These are phyloP conservation scores for Anguilla anguilla DNA, from an alignment of 2,797 vertebrate species.

Conservation along the genomic window DNA sequence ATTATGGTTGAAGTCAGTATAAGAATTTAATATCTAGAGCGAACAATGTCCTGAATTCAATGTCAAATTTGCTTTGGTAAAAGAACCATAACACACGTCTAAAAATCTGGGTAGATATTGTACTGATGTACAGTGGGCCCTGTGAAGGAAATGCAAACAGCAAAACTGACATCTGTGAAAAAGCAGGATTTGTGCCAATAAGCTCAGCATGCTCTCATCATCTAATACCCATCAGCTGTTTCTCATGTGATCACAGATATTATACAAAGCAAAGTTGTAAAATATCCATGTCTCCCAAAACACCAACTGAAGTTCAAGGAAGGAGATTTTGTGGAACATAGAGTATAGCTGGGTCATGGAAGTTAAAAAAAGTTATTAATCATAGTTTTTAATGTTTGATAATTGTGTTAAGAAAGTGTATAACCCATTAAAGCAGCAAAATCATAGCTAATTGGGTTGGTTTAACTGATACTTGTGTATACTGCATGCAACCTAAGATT, in stretches of 20 bases:
- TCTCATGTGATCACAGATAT: slow-evolving; percentile 71
- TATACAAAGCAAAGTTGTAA: slow-evolving; percentile 35
- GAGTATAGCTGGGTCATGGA: neutral
- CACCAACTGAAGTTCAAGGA: slow-evolving; percentile 15
- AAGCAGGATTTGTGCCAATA: neutral
- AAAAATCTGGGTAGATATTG: neutral
- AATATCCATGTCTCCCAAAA: slow-evolving; percentile 26
- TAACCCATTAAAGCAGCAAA: neutral
- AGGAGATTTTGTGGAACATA: neutral
- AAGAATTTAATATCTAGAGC: neutral
- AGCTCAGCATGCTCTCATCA: slow-evolving; percentile 28
- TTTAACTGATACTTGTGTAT: neutral
- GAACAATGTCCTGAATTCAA: neutral
- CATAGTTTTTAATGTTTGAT: neutral
- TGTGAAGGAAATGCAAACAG: neutral
- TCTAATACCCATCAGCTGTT: slow-evolving; percentile 83
- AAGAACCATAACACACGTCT: no score
- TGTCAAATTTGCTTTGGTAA: neutral
- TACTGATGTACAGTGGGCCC: neutral
- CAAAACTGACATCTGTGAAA: neutral
- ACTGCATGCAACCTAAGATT: neutral
- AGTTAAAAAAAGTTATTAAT: neutral
- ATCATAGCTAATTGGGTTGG: neutral
- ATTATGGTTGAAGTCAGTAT: neutral
- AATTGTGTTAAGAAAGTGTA: neutral